Conservation (phyloP, 2,888 invertebrate species). For the Petrolisthes manimaculis region DNA sequence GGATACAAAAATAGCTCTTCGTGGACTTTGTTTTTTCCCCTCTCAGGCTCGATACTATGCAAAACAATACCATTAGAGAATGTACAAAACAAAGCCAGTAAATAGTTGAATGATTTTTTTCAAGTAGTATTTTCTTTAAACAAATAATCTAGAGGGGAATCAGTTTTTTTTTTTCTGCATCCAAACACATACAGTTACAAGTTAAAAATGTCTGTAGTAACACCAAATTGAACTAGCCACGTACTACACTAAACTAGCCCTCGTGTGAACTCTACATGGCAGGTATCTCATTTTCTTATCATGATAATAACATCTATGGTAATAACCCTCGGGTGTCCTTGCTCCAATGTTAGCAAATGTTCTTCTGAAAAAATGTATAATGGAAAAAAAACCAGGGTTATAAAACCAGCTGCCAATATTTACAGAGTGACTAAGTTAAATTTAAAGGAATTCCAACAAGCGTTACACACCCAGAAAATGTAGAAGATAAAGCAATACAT, state of each 20-base stretch:
- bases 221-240: conserved; percentile 18
- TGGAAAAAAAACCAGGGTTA: not conserved
- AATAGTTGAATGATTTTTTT: not conserved
- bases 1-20: conserved; percentile 48
- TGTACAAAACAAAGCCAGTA: not conserved
- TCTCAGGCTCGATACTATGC: conserved; percentile 39
- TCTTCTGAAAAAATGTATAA: not conserved
- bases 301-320: not conserved
- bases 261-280: conserved; percentile 25
- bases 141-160: not conserved
- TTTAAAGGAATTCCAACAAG: not conserved
- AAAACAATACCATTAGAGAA: not conserved
- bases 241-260: conserved; percentile 15
- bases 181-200: not conserved
- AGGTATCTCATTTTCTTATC: conserved; percentile 11
- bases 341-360: not conserved
- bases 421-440: not conserved
- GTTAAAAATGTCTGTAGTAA: not conserved
- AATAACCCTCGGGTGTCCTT: not conserved
- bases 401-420: not conserved
- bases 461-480: not conserved
- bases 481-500: not conserved
- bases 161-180: not conserved
- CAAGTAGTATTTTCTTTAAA: not conserved
- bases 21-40: conserved; percentile 32